Base-by-base conservation (phyloP, 1,140 invertebrate genomes). In the Bactericera cockerelli region DNA sequence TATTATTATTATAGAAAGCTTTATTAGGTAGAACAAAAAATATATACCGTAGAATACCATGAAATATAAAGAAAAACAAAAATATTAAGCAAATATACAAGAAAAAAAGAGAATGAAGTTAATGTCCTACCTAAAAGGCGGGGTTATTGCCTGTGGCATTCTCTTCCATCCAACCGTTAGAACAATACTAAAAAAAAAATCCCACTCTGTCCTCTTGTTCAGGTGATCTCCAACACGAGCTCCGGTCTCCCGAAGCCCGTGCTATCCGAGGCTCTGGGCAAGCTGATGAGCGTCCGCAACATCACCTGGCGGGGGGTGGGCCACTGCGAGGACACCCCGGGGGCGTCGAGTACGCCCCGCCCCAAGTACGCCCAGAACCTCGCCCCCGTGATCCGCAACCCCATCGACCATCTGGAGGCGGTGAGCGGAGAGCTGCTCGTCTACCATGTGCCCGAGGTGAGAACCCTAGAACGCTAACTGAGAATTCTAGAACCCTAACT, bases 371-470 rank as follows among this genome's bases (percentile, higher is more conserved):
- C 77, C 24, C 71, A 76, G 59, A 90, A 90, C 65, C 80, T 78
- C 64, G 76, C 82, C 55, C 89, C 89, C 1, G 75, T 83, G 63
- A 78, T 84, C 14, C 74, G 87, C 38, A 92, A 93, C 72, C 86
- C 84, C 68, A 84, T 93, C 33, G 88, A 93, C 75, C 78, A 81
- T 26, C 75, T 93, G 24, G 86, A 86, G 65, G 86, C 85, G 22
- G 83, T 81, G 6, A 81, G 83, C 49, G 88, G 88, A 38, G 79
- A 84, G 67, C 72, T 92, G 61, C 75, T 91, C 2, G 74, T 89
- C 0, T 89, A 78, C 69, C 82, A 80, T 70, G 87, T 96, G 56
- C 85, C 84, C 8, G 79, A 82, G 63, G 83, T 85, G 70, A 77
- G 72, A 67, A 26, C 33, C 55, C 26, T 26, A 10, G n/a, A n/a